Base-by-base conservation (phyloP, 2,113 vertebrate species). In the Ctenodactylus gundi region DNA sequence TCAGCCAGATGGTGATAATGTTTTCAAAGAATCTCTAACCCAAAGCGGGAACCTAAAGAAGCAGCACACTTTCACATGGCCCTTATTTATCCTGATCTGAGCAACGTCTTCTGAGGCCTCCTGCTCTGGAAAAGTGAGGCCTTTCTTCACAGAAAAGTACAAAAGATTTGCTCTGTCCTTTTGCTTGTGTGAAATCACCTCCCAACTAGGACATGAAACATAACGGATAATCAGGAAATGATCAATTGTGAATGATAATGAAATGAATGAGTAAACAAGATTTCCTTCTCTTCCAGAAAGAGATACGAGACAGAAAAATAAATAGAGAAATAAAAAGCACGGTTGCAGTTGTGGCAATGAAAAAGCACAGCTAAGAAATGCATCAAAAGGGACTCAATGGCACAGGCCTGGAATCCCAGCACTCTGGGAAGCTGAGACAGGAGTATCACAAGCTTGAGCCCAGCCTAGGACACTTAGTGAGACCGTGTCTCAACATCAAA, bases 21-120 rank as follows among this genome's bases (percentile, higher is more conserved):
- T 95, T 95, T 92, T 65, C 17, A 76, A 91, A 93, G 34, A 82
- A 87, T 76, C 39, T 51, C 49, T 95, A 89, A 93, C 25, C 77
- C 83, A 95, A 60, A 76, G 67, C 80, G 68, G 64, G 41, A 93
- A 76, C 36, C 75, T 94, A 88, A 95, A 57, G 75, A 93, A 77
- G 91, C 60, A 76, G n/a, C 53, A 78, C 49, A 81, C n/a, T 76
- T 90, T 93, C n/a, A 88, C 14, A 49, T 17, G 68, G 34, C 15
- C 57, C 36, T 82, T 88, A 62, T 67, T 91, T 96, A 87, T 89
- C 80, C 77, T 68, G 46, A 95, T 65, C 44, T 46, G 46, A 90
- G n/a, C 41, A 55, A 70, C 34, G 76, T 53, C 60, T 87, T 91
- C 53, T 21, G 53, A 95, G 80, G 21, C 49, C 80, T 83, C 70